phyloP scores from a whole-genome alignment of 2,113 vertebrate species.

The Pluvianellus socialis region DNA sequence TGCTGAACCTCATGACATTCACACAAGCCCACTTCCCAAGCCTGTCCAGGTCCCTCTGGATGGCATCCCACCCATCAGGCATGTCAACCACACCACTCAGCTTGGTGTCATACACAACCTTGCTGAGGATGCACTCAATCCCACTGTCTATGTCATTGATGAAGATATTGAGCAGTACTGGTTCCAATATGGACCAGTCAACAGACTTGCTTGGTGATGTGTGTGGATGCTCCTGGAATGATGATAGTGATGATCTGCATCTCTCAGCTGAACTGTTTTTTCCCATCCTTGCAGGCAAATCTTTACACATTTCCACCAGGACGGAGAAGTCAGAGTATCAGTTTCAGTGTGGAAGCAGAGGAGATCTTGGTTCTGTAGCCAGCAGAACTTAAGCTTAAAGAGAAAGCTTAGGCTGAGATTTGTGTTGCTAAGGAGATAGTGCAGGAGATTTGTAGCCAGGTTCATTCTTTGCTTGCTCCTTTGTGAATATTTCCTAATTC shows the following conservation, averaged over 20 bases:
- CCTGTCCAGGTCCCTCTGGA: too few relatives aligned
- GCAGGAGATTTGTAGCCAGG: neutral
- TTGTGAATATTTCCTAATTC: neutral
- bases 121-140: too few relatives aligned
- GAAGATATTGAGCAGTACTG: too few relatives aligned
- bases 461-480: neutral
- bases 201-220: neutral
- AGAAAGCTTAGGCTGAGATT: neutral
- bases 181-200: too few relatives aligned
- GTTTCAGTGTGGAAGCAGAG: neutral
- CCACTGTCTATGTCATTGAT: too few relatives aligned
- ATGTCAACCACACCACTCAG: too few relatives aligned
- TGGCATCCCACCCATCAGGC: too few relatives aligned
- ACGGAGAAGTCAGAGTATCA: neutral
- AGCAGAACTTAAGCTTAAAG: neutral
- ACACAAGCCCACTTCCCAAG: too few relatives aligned
- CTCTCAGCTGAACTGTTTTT: neutral
- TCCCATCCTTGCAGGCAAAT: neutral
- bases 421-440: conserved; percentile 4
- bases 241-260: neutral
- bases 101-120: too few relatives aligned
- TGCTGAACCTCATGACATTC: too few relatives aligned
- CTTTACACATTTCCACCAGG: neutral
- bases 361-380: neutral
- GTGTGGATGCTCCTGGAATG: neutral